Percentiles rank a stretch among this genome's conserved stretches.
Conservation (phyloP, 2,797 vertebrate genomes). For the Poliocrania exsul region DNA sequence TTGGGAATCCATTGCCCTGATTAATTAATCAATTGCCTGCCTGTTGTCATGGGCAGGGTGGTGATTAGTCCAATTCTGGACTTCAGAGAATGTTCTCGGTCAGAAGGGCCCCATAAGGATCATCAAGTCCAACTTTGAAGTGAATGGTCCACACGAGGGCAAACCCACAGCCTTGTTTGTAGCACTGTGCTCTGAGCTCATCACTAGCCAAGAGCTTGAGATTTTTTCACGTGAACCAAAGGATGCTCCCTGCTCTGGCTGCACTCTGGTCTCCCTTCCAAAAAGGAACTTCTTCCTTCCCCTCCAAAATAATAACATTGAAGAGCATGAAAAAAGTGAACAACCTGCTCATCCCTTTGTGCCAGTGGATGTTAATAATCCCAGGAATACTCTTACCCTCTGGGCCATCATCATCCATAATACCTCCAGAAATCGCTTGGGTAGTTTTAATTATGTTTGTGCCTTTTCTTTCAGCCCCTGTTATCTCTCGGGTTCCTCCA, state of each 20-base stretch:
- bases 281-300: not conserved
- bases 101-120: too few relatives aligned
- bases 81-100: not conserved
- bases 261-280: not conserved
- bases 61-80: constrained; percentile 35
- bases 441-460: constrained; percentile 68
- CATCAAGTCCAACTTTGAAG: too few relatives aligned
- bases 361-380: not conserved
- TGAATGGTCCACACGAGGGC: too few relatives aligned
- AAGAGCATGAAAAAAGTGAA: not conserved
- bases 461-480: constrained; percentile 67
- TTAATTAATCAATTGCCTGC: not conserved
- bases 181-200: too few relatives aligned
- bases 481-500: constrained; percentile 64
- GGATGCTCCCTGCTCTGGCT: not conserved
- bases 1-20: constrained; percentile 11
- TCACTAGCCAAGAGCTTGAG: constrained; percentile 10
- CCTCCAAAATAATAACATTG: not conserved
- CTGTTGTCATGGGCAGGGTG: not conserved
- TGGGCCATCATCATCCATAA: constrained; percentile 57
- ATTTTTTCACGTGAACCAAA: constrained; percentile 49
- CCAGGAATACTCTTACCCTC: not conserved
- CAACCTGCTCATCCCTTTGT: not conserved
- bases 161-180: too few relatives aligned
- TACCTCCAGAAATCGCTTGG: constrained; percentile 60